A percentile compares a stretch with the other conserved stretches of the same genome.
These are phyloP conservation scores for Porites australiensis DNA, from an alignment of 64 coral and sea anemone genomes.

Conservation along the genomic window DNA sequence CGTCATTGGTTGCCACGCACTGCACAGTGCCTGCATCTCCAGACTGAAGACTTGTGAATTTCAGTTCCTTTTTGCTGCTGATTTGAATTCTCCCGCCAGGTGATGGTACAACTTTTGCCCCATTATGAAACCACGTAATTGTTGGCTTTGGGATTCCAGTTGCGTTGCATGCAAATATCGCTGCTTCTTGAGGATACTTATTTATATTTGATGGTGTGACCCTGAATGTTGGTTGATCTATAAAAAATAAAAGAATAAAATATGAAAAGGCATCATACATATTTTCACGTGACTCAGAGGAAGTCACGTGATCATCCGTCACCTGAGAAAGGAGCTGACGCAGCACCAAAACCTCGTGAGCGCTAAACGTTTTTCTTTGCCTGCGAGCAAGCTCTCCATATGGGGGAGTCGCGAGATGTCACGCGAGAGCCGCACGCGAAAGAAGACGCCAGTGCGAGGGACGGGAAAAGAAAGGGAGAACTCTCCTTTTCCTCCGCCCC, in stretches of 20 bases:
- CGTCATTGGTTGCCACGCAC: slow-evolving; percentile 81
- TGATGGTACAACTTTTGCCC: slow-evolving; percentile 24
- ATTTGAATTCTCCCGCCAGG: slow-evolving; percentile 5
- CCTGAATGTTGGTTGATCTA: slow-evolving; percentile 23
- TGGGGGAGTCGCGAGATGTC: too few species aligned
- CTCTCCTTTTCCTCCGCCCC: too few species aligned
- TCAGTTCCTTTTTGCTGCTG: slow-evolving; percentile 69
- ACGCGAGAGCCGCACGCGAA: too few species aligned
- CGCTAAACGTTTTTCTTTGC: too few species aligned
- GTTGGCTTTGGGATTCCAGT: slow-evolving; percentile 68
- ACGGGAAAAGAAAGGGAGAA: too few species aligned
- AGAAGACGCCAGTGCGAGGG: too few species aligned
- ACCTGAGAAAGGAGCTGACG: too few species aligned
- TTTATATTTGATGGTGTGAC: slow-evolving; percentile 58
- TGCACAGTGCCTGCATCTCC: slow-evolving; percentile 77
- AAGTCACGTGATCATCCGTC: too few species aligned
- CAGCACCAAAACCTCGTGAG: too few species aligned
- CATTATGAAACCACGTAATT: slow-evolving; percentile 88
- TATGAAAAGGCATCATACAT: too few species aligned
- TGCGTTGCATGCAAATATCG: slow-evolving; percentile 65
- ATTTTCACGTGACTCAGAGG: too few species aligned
- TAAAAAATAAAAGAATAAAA: background rate
- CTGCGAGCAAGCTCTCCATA: too few species aligned
- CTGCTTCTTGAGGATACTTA: slow-evolving; percentile 24
- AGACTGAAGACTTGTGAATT: slow-evolving; percentile 59